Conservation (phyloP, 2,888 invertebrate genomes). For the Epinotia ramella region DNA sequence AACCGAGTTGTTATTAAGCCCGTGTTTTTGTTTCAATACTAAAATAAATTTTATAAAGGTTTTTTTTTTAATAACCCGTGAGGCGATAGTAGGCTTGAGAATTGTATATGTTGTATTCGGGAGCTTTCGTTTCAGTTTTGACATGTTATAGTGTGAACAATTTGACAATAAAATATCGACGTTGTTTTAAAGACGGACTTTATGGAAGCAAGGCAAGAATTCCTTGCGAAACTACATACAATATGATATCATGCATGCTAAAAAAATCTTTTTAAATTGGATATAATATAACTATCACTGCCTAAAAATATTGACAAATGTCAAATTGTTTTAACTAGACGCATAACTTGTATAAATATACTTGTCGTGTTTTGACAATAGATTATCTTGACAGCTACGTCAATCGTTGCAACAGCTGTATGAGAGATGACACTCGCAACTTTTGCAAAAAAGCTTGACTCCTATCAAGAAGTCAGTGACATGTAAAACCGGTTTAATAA, state of each 20-base stretch:
- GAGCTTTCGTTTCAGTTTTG: slow-evolving; percentile 22
- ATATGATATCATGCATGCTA: neutral
- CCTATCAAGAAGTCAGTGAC: neutral
- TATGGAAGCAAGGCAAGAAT: neutral
- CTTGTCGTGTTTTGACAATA: slow-evolving; percentile 19
- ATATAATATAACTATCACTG: slow-evolving; percentile 5
- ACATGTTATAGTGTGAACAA: slow-evolving; percentile 25
- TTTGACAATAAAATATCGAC: slow-evolving; percentile 23
- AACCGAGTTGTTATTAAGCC: neutral
- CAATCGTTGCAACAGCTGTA: slow-evolving; percentile 24
- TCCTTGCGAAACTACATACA: neutral
- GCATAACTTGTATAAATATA: slow-evolving; percentile 17
- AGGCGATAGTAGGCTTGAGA: neutral
- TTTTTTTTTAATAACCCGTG: neutral
- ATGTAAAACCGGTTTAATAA: neutral
- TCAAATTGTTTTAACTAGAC: slow-evolving; percentile 36
- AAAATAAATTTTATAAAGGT: neutral
- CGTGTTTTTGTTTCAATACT: neutral
- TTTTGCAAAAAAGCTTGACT: slow-evolving; percentile 32
- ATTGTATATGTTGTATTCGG: slow-evolving; percentile 14
- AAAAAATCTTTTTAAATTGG: neutral
- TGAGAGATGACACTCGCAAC: slow-evolving; percentile 34
- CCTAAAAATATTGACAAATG: slow-evolving; percentile 34
- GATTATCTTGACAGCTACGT: slow-evolving; percentile 11
- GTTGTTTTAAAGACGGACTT: neutral